Conservation (phyloP, 2,888 invertebrate species). For the Melinopterus prodromus region DNA sequence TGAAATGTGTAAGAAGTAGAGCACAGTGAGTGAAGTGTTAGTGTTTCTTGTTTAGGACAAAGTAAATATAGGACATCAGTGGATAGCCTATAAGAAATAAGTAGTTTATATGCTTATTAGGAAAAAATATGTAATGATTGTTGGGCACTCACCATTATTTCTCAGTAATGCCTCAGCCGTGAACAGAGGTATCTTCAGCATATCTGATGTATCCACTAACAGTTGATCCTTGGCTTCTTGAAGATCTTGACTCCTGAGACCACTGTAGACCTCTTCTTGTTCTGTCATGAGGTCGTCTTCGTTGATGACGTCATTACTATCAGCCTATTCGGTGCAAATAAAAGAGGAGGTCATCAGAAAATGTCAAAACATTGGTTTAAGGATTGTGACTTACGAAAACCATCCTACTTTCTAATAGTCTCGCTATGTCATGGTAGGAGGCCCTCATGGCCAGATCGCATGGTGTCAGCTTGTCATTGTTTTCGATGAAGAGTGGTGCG, state of each 20-base stretch:
- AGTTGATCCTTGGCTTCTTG: constrained; percentile 76
- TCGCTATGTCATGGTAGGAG: constrained; percentile 68
- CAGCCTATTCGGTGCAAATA: constrained; percentile 53
- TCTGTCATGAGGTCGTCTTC: constrained; percentile 62
- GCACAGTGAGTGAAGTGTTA: too few species aligned
- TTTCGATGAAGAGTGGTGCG: constrained; percentile 69
- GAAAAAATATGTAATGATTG: neutral
- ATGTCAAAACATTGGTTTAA: neutral
- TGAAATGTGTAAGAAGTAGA: too few species aligned
- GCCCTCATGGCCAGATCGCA: constrained; percentile 71
- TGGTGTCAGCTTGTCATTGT: constrained; percentile 69
- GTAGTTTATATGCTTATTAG: constrained; percentile 21
- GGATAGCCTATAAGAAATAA: too few species aligned
- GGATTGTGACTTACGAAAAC: constrained; percentile 64
- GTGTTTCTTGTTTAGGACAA: too few species aligned
- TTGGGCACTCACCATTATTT: constrained; percentile 66
- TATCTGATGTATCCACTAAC: constrained; percentile 74
- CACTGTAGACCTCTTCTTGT: constrained; percentile 66
- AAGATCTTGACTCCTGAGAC: constrained; percentile 71
- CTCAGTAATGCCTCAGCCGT: constrained; percentile 73
- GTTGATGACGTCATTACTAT: constrained; percentile 62
- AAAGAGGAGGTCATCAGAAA: constrained; percentile 12
- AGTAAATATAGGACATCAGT: too few species aligned
- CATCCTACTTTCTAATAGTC: constrained; percentile 72
- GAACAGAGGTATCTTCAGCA: constrained; percentile 74